Conservation (phyloP, 2,888 invertebrate genomes). For the Morpho helenor region DNA sequence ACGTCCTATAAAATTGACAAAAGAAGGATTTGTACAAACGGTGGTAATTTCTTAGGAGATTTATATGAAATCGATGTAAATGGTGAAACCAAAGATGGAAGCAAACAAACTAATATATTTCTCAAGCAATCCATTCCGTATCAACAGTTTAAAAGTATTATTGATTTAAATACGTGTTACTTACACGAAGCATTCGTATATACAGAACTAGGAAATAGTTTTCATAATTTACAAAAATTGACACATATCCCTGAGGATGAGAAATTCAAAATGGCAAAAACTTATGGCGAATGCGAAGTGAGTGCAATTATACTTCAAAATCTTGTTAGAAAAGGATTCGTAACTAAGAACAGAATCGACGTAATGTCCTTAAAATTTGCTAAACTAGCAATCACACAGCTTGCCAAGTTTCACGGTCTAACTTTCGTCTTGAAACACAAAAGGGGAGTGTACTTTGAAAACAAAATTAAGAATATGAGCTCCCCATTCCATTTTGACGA, state of each 20-base stretch:
- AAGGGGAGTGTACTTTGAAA: constrained; percentile 28
- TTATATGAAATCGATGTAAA: constrained; percentile 43
- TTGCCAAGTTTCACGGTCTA: constrained; percentile 38
- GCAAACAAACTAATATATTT: constrained; percentile 45
- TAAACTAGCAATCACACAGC: constrained; percentile 31
- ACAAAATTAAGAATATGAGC: constrained; percentile 33
- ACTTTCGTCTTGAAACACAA: constrained; percentile 33
- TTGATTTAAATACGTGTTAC: constrained; percentile 35
- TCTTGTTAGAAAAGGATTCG: constrained; percentile 37
- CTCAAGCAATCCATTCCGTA: constrained; percentile 37
- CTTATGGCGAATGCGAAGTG: constrained; percentile 35
- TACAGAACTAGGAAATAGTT: constrained; percentile 33
- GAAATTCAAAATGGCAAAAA: constrained; percentile 36
- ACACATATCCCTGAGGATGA: constrained; percentile 36
- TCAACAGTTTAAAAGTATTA: constrained; percentile 24
- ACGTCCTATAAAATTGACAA: constrained; percentile 29
- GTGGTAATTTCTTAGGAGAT: constrained; percentile 45
- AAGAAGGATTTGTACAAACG: constrained; percentile 35
- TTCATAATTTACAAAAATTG: constrained; percentile 34
- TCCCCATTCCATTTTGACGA: constrained; percentile 27
- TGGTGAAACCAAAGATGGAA: constrained; percentile 39
- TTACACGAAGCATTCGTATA: constrained; percentile 40
- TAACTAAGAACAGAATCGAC: constrained; percentile 30
- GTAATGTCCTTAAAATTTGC: constrained; percentile 34
- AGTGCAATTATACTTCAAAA: constrained; percentile 48